These are phyloP conservation scores for Sardinella longiceps DNA, from an alignment of 2,797 vertebrate genomes.

Conservation along the genomic window DNA sequence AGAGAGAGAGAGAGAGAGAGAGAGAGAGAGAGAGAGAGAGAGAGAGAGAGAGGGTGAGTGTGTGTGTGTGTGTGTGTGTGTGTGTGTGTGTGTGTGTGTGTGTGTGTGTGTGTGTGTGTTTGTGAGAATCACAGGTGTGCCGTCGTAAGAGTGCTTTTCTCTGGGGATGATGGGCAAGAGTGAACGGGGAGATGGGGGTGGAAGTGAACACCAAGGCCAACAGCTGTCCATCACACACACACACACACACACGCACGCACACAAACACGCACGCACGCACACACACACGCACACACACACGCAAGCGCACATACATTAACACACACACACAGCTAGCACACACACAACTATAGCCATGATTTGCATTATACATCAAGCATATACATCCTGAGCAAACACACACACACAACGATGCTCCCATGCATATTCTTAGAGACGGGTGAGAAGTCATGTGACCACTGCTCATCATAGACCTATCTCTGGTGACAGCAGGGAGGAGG, in stretches of 20 bases:
- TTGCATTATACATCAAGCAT: no score
- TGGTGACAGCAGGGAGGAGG: neutral
- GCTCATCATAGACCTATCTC: neutral
- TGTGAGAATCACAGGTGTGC: slow-evolving; percentile 42
- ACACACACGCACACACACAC: neutral
- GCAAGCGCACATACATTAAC: no score
- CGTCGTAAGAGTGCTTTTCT: slow-evolving; percentile 36
- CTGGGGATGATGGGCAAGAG: no score
- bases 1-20: neutral
- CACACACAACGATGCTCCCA: neutral
- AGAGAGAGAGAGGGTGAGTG: no score
- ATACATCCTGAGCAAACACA: no score
- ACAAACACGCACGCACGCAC: neutral
- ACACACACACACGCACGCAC: neutral
- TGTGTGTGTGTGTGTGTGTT: no score
- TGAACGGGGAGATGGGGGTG: neutral
- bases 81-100: no score
- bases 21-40: slow-evolving; percentile 14
- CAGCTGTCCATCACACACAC: slow-evolving; percentile 37
- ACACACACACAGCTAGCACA: neutral
- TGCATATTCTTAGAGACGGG: neutral
- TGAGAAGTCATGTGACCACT: neutral
- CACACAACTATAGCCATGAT: no score
- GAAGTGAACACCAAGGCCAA: slow-evolving; percentile 23
- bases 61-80: no score